Base-by-base conservation (phyloP, 2,113 vertebrate species). In the Megaceryle torquata region DNA sequence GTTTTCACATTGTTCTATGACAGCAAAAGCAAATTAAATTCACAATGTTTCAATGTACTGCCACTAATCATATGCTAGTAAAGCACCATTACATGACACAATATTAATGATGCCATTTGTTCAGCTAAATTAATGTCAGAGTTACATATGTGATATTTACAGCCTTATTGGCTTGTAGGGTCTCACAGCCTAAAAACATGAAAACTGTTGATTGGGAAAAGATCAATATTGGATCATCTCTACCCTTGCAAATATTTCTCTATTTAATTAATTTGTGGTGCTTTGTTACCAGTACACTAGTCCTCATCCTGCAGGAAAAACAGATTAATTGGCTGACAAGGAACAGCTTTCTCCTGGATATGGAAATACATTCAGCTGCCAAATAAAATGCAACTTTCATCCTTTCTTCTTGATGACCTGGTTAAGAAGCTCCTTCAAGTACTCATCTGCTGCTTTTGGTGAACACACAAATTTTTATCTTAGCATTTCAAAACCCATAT, bases 321-420 rank as follows among this genome's bases (percentile, higher is more conserved):
- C 15, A 89, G 94, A 91, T 86, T 77, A 65, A 71, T 64, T 74
- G 15, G 9, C 65, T 96, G 84, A 89, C 65, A 80, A 48, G 74
- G 50, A 91, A 43, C 41, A 96, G 44, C 85, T 91, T 96, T 63
- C 77, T 86, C 41, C 71, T 97, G 80, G 60, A 86, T 64, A 35
- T 19, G 63, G 71, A 95, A 92, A 91, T 63, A 9, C 25, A 61
- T 84, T 94, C 57, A 77, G 70, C 64, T 95, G 86, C 71, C 85
- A 97, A 88, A 93, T 74, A 83, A 96, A 94, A 94, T 44, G 78
- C 33, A 78, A 11, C 77, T 94, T 94, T 87, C 43, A 53, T 54
- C 69, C 85, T 72, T 88, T 86, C 75, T 89, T 76, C 79, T 48
- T 91, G 76, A 83, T 74, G 29, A 84, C 77, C 70, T 93, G 64